These are phyloP conservation scores for Setipinna tenuifilis DNA, from an alignment of 2,797 vertebrate genomes.

Conservation along the genomic window DNA sequence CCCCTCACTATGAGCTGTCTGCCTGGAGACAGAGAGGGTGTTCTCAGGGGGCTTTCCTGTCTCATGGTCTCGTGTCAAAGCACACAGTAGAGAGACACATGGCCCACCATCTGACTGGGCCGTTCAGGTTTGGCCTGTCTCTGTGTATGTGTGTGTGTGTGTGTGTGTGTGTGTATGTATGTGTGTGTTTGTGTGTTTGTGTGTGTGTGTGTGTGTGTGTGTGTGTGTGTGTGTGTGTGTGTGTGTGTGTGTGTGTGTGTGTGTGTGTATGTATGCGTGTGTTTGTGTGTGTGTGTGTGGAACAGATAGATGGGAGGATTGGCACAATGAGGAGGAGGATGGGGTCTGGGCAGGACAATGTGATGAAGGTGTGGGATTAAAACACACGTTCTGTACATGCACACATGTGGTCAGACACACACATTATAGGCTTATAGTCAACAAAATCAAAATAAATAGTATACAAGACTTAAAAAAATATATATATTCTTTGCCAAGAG, in stretches of 20 bases:
- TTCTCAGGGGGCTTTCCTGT: too few relatives aligned
- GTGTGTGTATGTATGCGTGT: not conserved
- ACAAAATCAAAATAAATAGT: too few relatives aligned
- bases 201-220: not conserved
- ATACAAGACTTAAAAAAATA: too few relatives aligned
- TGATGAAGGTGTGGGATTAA: not conserved
- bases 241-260: not conserved
- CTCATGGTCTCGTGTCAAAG: too few relatives aligned
- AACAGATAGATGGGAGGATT: not conserved
- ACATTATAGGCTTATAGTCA: too few relatives aligned
- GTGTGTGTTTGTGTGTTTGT: not conserved
- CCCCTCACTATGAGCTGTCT: too few relatives aligned
- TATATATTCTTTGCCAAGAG: too few relatives aligned
- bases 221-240: not conserved
- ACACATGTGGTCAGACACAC: not conserved
- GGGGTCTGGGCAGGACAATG: not conserved
- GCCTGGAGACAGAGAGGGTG: too few relatives aligned
- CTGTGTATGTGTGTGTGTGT: not conserved
- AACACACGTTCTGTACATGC: not conserved
- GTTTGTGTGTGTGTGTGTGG: not conserved
- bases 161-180: conserved; percentile 13
- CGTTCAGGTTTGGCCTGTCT: too few relatives aligned
- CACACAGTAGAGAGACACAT: too few relatives aligned
- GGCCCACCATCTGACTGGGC: too few relatives aligned
- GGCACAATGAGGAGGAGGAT: not conserved